Conservation (phyloP, 2,797 vertebrate species). For the Neosilurus hyrtlii region DNA sequence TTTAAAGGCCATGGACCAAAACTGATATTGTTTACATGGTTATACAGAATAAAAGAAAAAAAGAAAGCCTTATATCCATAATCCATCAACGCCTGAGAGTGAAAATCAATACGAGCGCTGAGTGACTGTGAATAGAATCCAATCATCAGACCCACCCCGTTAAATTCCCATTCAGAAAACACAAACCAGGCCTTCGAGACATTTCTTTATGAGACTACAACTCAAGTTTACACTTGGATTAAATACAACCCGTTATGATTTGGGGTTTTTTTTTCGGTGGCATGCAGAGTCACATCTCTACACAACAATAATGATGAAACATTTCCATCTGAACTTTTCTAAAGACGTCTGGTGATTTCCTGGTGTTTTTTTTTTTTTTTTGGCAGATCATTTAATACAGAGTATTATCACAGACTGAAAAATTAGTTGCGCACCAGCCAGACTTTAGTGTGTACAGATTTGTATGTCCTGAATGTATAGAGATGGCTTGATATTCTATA, state of each 20-base stretch:
- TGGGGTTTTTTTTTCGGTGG: background rate
- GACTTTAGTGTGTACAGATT: conserved; percentile 32
- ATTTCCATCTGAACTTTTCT: conserved; percentile 25
- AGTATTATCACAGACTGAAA: conserved; percentile 38
- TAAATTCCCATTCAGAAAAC: background rate
- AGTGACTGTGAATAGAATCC: background rate
- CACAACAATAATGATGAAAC: background rate
- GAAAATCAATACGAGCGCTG: background rate
- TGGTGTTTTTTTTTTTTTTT: background rate
- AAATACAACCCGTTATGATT: background rate
- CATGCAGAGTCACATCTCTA: background rate
- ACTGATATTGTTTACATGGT: conserved; percentile 42
- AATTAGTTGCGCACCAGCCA: conserved; percentile 36
- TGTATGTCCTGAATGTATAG: conserved; percentile 49
- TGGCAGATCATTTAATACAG: conserved; percentile 24
- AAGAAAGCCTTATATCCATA: conserved; percentile 41
- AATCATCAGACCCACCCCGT: too few species aligned
- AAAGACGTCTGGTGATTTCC: conserved; percentile 9
- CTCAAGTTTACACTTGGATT: conserved; percentile 6
- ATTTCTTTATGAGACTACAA: background rate
- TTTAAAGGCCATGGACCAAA: conserved; percentile 52
- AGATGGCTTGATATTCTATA: conserved; percentile 36
- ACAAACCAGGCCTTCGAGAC: background rate
- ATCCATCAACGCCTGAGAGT: background rate
- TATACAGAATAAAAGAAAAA: conserved; percentile 23